These are phyloP conservation scores for Megatriorchis doriae DNA, from an alignment of 2,113 vertebrate species.

Conservation along the genomic window DNA sequence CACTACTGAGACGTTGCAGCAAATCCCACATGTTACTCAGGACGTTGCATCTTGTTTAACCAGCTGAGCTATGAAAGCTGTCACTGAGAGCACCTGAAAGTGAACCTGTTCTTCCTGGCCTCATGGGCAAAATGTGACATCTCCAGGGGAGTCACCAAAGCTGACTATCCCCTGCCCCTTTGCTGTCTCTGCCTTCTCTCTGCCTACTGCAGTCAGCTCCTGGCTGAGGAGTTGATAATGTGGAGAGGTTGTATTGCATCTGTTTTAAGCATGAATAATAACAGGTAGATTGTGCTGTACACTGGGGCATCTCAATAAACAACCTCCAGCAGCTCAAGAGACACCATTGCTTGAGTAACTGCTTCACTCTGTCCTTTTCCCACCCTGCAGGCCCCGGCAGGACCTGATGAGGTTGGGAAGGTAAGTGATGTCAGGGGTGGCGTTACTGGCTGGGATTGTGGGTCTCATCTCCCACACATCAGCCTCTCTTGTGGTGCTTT, in stretches of 20 bases:
- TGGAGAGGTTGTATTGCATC: not conserved
- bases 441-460: not conserved
- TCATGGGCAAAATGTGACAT: not conserved
- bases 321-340: not conserved
- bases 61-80: not conserved
- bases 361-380: not conserved
- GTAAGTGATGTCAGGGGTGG: conserved; percentile 33
- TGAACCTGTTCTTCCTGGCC: not conserved
- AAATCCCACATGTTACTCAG: not conserved
- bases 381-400: conserved; percentile 49
- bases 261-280: not conserved
- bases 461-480: not conserved
- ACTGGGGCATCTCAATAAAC: not conserved
- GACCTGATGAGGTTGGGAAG: conserved; percentile 60
- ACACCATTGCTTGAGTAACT: not conserved
- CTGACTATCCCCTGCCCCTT: not conserved
- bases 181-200: not conserved
- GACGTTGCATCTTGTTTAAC: not conserved
- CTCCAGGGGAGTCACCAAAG: not conserved
- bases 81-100: not conserved
- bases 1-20: not conserved
- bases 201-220: not conserved
- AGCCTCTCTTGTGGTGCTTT: conserved; percentile 43
- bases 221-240: not conserved
- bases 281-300: not conserved